Evolutionary conservation across 2,113 vertebrate genomes (phyloP), one percentile per base, ranked within the genome.

Genomic region (Gobius niger): DNA sequence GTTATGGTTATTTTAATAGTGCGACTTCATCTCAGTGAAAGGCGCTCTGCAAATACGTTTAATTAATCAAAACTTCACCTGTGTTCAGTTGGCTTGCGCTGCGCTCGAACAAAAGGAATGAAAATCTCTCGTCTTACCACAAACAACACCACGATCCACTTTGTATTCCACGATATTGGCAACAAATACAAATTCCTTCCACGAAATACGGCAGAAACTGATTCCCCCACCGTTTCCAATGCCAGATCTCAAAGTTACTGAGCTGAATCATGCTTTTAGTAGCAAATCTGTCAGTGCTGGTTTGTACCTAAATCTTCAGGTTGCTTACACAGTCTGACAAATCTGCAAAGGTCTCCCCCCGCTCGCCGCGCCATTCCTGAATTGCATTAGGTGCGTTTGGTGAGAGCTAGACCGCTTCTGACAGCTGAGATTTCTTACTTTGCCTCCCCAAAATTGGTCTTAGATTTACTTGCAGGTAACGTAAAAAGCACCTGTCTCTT

Each of bases 111-210:
- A 34, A 34, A 34, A 34, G 24, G 24, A 34, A 34, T 4, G 24
- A 1, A 34, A 34, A 34, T 4, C 24, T 34, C 3, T 4, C 5
- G 24, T 3, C 3, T 24, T 9, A 52, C 9, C 1, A n/a, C 18
- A 18, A 52, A 52, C 72, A 64, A 67, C 73, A 87, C 77, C 70
- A 87, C 74, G 69, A 65, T 72, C 68, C 10, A 79, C 53, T 66
- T 82, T 87, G 86, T 90, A 92, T 75, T 72, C 24, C 5, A 34
- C 79, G 60, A 52, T 57, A 76, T 84, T 85, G 52, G 80, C 76
- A 89, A 83, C 72, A 91, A 63, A 80, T 84, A 34, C 76, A 66
- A 69, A 63, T 11, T 44, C 59, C 75, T 47, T 53, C 64, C 19
- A 56, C 42, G 6, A 63, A 44, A 50, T 44, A 47, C 44, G 50